Conservation (phyloP, 2,888 invertebrate species). For the Vandiemenella viatica region DNA sequence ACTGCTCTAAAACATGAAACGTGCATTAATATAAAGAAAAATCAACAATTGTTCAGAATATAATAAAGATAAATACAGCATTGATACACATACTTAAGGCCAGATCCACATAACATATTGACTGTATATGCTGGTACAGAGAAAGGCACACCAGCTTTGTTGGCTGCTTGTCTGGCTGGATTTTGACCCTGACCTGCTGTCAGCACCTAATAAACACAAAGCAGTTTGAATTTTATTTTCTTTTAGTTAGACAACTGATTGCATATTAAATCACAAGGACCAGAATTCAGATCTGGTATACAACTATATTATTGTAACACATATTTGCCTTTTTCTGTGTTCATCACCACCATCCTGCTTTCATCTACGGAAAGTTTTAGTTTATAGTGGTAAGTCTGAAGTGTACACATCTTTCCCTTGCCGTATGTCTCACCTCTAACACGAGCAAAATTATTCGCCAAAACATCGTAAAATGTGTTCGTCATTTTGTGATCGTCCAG, state of each 20-base stretch:
- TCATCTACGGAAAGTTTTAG: too few species aligned
- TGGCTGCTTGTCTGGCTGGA: constrained; percentile 61
- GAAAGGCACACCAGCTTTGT: constrained; percentile 54
- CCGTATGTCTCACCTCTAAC: too few species aligned
- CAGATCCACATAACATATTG: constrained; percentile 73
- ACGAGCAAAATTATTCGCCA: too few species aligned
- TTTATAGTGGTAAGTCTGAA: too few species aligned
- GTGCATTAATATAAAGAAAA: neutral
- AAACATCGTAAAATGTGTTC: too few species aligned
- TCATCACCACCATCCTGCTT: too few species aligned
- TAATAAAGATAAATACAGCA: neutral
- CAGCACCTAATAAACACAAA: constrained; percentile 37
- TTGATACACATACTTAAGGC: constrained; percentile 46
- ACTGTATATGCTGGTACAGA: constrained; percentile 51
- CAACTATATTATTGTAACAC: too few species aligned
- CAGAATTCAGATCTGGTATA: neutral
- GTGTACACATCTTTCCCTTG: too few species aligned
- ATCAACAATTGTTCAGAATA: neutral
- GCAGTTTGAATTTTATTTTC: neutral
- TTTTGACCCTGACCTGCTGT: constrained; percentile 65
- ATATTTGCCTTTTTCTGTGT: too few species aligned
- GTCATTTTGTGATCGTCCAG: too few species aligned
- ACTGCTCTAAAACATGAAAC: constrained; percentile 37
- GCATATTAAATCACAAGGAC: too few species aligned
- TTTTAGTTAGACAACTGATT: neutral